Percentiles rank a stretch among this genome's conserved stretches.
Conservation (phyloP, 1,140 invertebrate species). For the Cyphomyrmex costatus region DNA sequence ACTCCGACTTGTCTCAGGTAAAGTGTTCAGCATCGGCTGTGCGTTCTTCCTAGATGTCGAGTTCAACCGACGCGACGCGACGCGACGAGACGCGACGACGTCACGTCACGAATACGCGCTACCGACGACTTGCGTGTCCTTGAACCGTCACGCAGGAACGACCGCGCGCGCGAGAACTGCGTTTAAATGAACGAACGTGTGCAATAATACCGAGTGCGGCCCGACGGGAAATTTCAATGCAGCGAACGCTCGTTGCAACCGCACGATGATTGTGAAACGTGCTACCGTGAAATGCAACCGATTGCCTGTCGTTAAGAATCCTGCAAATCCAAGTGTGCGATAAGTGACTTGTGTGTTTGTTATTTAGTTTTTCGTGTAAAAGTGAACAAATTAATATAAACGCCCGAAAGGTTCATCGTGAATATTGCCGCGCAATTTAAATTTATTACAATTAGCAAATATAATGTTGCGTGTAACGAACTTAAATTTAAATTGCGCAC, state of each 20-base stretch:
- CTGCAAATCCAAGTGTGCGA: too few relatives aligned
- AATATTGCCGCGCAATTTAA: too few relatives aligned
- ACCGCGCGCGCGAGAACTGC: neutral
- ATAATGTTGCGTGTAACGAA: too few relatives aligned
- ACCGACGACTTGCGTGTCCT: conserved; percentile 38
- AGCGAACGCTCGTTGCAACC: neutral
- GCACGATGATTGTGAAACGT: neutral
- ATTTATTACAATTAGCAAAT: too few relatives aligned
- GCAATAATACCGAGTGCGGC: neutral
- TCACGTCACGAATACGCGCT: conserved; percentile 7
- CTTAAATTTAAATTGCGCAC: too few relatives aligned
- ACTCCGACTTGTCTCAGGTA: conserved; percentile 85
- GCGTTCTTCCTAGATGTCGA: neutral
- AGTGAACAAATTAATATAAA: too few relatives aligned
- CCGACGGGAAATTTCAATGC: conserved; percentile 41
- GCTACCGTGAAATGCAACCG: neutral
- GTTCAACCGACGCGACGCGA: too few relatives aligned
- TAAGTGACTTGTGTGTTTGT: too few relatives aligned
- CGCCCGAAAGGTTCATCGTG: too few relatives aligned
- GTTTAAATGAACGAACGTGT: conserved; percentile 25
- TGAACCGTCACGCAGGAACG: conserved; percentile 46
- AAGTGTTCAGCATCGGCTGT: neutral
- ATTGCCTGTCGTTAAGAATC: conserved; percentile 8
- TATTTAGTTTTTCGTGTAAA: too few relatives aligned
- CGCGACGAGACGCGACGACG: conserved; percentile 22